A percentile compares a stretch with the other conserved stretches of the same genome.
phyloP scores from a whole-genome alignment of 1,140 invertebrate genomes.

The Lutraria rhynchaena region DNA sequence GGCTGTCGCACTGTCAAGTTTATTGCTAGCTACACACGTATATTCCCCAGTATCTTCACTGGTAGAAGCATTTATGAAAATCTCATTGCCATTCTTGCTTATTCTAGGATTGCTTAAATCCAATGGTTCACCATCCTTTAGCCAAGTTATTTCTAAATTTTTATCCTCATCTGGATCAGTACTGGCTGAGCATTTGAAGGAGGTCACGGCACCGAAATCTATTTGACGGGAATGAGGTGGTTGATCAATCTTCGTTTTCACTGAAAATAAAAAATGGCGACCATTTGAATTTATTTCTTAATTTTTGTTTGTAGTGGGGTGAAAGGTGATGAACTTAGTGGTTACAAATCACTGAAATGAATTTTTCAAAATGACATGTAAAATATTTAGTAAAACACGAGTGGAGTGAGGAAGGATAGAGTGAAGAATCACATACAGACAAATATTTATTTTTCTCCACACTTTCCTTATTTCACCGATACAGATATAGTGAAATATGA shows the following conservation, averaged over 20 bases:
- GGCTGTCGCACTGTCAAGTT: constrained; percentile 65
- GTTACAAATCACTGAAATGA: too few species aligned
- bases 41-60: constrained; percentile 72
- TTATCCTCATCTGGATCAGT: constrained; percentile 65
- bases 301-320: too few species aligned
- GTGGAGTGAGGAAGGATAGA: too few species aligned
- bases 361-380: too few species aligned
- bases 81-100: constrained; percentile 18
- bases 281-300: too few species aligned
- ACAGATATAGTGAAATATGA: too few species aligned
- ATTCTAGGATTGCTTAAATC: constrained; percentile 25
- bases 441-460: too few species aligned
- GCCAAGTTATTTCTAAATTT: constrained; percentile 61
- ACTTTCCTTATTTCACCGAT: too few species aligned
- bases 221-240: constrained; percentile 39
- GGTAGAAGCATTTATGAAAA: constrained; percentile 58
- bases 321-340: too few species aligned
- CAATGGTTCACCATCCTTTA: constrained; percentile 61
- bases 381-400: too few species aligned
- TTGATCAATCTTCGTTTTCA: constrained; percentile 63
- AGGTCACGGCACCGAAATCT: constrained; percentile 41
- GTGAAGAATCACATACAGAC: too few species aligned
- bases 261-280: constrained; percentile 53
- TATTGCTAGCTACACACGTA: constrained; percentile 72
- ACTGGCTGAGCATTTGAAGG: constrained; percentile 63